Evolutionary conservation across 2,113 vertebrate species (phyloP), one percentile per base, ranked within the genome.

Genomic region (Vombatus ursinus): DNA sequence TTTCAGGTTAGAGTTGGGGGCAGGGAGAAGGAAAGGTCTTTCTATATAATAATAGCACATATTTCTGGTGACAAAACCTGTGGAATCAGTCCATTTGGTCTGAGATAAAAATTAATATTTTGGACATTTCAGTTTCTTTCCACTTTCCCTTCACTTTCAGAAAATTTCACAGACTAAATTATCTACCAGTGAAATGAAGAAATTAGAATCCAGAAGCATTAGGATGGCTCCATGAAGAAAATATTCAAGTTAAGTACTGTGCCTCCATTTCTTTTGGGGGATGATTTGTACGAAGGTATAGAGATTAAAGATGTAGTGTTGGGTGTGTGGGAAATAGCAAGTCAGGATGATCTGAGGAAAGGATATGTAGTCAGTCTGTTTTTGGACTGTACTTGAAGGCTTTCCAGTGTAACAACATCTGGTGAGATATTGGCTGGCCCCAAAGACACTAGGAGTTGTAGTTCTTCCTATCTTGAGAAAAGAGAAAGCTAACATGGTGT

Each of bases 61-160:
- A 47, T 94, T 95, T 94, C 93, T 54, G 93, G 48, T 10, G 89
- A 91, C 22, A 68, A 92, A 92, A 94, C 48, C 3, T 91, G 37
- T n/a, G 92, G 90, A 94, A 54, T 84, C 44, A 57, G 68, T 52
- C 28, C 51, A 90, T 93, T 94, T 84, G 51, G 19, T 51, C 51
- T 97, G 94, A 53, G 49, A 96, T 50, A n/a, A 96, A 95, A 96
- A 90, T 25, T 92, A 90, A 14, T 90, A 94, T 93, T 84, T 95
- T 50, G 50, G 48, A 57, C 44, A 61, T 52, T 84, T 93, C 91
- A 44, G 26, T 91, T 94, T 97, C 95, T 93, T 24, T 23, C 90
- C 53, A 92, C 90, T 93, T n/a, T n/a, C 12, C 93, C 92, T 93
- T 84, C 44, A 50, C 91, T 97, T 94, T 93, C 91, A 90, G 1